phyloP scores from a whole-genome alignment of 2,113 vertebrate species.

The Martes martes region DNA sequence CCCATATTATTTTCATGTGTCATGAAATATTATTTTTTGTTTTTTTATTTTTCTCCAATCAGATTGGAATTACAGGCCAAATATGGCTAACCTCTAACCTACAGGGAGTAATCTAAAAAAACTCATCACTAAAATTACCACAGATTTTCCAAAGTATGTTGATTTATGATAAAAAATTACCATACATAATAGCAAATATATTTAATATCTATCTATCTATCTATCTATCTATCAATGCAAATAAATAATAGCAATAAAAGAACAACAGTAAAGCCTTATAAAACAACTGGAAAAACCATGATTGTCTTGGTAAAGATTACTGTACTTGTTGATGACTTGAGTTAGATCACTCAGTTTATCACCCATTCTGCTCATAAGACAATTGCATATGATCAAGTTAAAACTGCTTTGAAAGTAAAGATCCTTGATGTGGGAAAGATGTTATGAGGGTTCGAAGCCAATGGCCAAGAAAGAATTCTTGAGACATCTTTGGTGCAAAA shows the following conservation, averaged over 20 bases:
- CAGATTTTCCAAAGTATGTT: not conserved
- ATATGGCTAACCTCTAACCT: not conserved
- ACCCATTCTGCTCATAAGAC: not conserved
- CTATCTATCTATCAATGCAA: not conserved
- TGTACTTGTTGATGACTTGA: not conserved
- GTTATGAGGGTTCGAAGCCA: too few species aligned
- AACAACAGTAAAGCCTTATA: not conserved
- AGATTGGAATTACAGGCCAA: not conserved
- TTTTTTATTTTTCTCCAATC: not conserved
- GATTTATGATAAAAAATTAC: not conserved
- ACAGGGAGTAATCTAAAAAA: not conserved
- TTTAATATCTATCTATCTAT: not conserved
- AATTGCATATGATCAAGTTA: not conserved
- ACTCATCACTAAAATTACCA: not conserved
- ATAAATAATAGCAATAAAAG: not conserved
- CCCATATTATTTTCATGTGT: not conserved
- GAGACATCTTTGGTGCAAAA: too few species aligned
- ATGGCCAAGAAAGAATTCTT: too few species aligned
- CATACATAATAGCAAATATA: not conserved
- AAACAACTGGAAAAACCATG: not conserved
- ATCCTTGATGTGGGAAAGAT: not conserved
- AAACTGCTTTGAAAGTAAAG: not conserved
- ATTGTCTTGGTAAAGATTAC: not conserved
- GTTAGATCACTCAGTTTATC: not conserved
- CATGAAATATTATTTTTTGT: not conserved